A percentile compares a stretch with the other conserved stretches of the same genome.
Conservation (phyloP, 64 coral and sea anemone species). For the Trachythela sp. region DNA sequence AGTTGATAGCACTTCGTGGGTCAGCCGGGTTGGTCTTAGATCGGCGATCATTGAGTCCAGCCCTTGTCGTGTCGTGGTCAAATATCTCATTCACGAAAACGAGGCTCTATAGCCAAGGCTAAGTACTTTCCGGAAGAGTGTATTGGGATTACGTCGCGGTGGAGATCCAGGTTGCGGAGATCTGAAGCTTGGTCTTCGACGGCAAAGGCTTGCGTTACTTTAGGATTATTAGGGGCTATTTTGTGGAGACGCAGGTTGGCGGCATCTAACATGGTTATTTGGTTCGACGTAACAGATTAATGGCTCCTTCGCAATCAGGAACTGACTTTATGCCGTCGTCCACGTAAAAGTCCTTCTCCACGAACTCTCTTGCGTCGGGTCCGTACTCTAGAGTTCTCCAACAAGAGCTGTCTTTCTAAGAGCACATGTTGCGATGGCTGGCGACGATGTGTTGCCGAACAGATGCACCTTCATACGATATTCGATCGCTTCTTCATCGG, state of each 20-base stretch:
- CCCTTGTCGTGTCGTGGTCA: no score
- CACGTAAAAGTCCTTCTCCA: not conserved
- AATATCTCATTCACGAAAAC: not conserved
- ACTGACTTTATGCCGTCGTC: not conserved
- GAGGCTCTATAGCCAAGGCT: no score
- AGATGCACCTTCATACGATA: slow-evolving; percentile 15
- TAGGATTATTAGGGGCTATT: slow-evolving; percentile 17
- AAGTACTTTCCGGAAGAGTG: not conserved
- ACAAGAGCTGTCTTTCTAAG: slow-evolving; percentile 22
- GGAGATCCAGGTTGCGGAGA: not conserved
- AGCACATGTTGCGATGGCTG: not conserved
- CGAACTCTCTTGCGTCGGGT: slow-evolving; percentile 31
- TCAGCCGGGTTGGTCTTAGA: no score
- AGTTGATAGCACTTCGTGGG: slow-evolving; percentile 48
- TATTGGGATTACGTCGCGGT: not conserved
- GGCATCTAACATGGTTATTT: slow-evolving; percentile 41
- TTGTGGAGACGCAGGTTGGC: slow-evolving; percentile 63
- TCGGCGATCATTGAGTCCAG: no score
- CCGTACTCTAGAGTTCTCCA: slow-evolving; percentile 37
- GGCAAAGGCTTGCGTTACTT: slow-evolving; percentile 50
- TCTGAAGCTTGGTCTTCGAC: not conserved
- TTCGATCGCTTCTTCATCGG: not conserved
- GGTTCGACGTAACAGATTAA: slow-evolving; percentile 18
- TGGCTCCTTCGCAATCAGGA: not conserved
- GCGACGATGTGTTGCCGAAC: not conserved